Conservation (phyloP, 30 jellyfish, hydroid and myxozoan genomes). For the Morbakka virulenta region DNA sequence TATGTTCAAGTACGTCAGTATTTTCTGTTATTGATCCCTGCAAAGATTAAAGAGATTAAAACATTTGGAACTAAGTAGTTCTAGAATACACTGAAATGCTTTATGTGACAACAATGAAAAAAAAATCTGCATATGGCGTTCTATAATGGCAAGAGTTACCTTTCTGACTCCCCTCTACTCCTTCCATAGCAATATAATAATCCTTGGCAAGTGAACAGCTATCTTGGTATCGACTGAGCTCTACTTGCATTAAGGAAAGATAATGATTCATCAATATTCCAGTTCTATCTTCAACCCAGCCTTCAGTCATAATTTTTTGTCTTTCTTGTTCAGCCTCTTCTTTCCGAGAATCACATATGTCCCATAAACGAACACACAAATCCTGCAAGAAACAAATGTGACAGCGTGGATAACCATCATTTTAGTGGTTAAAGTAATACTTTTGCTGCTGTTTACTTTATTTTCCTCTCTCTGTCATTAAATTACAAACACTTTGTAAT, state of each 20-base stretch:
- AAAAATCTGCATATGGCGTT: not conserved
- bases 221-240: conserved; percentile 73
- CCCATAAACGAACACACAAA: conserved; percentile 92
- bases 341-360: conserved; percentile 88
- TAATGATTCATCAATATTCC: conserved; percentile 81
- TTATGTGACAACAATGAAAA: not conserved
- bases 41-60: no score
- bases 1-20: no score
- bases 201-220: conserved; percentile 75
- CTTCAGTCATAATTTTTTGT: conserved; percentile 72
- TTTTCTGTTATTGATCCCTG: no score
- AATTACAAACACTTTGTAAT: no score
- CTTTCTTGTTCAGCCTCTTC: conserved; percentile 92
- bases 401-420: no score
- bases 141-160: conserved; percentile 3
- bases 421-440: not conserved
- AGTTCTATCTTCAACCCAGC: conserved; percentile 90
- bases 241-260: conserved; percentile 84
- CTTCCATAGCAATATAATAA: conserved; percentile 91
- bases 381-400: no score
- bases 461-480: no score
- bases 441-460: not conserved
- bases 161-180: conserved; percentile 59
- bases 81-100: not conserved
- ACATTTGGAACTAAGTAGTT: no score